These are phyloP conservation scores for Sarcophaga carnaria DNA, from an alignment of 2,888 invertebrate genomes.

Conservation along the genomic window DNA sequence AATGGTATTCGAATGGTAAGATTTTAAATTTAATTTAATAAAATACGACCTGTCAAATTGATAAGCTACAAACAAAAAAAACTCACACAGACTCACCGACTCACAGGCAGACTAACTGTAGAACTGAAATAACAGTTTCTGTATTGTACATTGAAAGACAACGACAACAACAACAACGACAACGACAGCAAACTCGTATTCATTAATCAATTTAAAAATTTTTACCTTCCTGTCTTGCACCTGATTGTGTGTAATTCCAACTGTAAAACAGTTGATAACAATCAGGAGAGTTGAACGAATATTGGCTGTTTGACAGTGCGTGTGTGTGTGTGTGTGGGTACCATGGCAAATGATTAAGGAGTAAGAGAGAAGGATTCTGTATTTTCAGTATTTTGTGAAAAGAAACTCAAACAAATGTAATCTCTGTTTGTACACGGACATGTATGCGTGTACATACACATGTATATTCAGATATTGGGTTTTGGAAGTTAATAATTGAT, in stretches of 20 bases:
- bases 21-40: constrained; percentile 69
- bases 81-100: constrained; percentile 13
- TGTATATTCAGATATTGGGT: too few relatives aligned
- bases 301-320: constrained; percentile 1
- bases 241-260: constrained; percentile 67
- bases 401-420: neutral
- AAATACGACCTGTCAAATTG: constrained; percentile 70
- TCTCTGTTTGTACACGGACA: constrained; percentile 35
- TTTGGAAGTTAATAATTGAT: too few relatives aligned
- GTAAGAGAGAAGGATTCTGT: neutral
- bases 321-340: neutral
- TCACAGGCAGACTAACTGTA: too few relatives aligned
- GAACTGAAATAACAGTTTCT: constrained; percentile 35
- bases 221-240: constrained; percentile 67
- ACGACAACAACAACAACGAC: constrained; percentile 9
- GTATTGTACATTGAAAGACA: constrained; percentile 13
- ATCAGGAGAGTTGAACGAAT: constrained; percentile 32
- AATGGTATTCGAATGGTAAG: constrained; percentile 58
- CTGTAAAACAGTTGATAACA: constrained; percentile 62
- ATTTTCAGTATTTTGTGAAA: constrained; percentile 11
- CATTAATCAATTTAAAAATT: constrained; percentile 67
- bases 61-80: constrained; percentile 66
- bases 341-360: neutral
- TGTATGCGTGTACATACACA: constrained; percentile 1
- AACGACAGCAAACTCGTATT: constrained; percentile 59